A percentile compares a stretch with the other conserved stretches of the same genome.
These are phyloP conservation scores for Fopius arisanus DNA, from an alignment of 1,140 invertebrate genomes.

Conservation along the genomic window DNA sequence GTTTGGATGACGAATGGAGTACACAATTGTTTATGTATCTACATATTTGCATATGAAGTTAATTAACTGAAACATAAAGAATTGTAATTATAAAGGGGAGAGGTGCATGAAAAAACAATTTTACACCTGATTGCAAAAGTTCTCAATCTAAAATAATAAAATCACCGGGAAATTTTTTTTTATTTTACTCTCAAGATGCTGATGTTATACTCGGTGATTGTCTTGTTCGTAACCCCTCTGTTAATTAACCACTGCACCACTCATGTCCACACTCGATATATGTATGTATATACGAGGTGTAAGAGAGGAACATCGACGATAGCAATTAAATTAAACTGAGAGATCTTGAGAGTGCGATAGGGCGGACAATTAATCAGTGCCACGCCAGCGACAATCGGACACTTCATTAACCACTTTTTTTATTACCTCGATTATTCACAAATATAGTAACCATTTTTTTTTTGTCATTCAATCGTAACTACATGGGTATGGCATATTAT, in stretches of 20 bases:
- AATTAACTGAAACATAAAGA: neutral
- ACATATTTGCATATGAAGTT: neutral
- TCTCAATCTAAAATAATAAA: neutral
- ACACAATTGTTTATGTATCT: neutral
- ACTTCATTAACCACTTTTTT: slow-evolving; percentile 54
- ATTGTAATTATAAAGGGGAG: neutral
- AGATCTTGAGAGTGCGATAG: slow-evolving; percentile 52
- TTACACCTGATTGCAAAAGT: neutral
- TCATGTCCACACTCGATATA: slow-evolving; percentile 10
- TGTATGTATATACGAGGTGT: slow-evolving; percentile 1
- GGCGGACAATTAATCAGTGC: slow-evolving; percentile 54
- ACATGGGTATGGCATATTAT: too few relatives aligned
- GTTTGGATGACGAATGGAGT: neutral
- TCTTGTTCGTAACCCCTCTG: slow-evolving; percentile 4
- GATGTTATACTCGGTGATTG: neutral
- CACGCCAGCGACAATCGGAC: slow-evolving; percentile 49
- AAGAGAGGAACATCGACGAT: slow-evolving; percentile 38
- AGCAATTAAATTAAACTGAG: slow-evolving; percentile 53
- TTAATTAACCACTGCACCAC: slow-evolving; percentile 32
- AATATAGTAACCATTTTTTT: slow-evolving; percentile 28
- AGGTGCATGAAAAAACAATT: neutral
- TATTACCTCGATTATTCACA: slow-evolving; percentile 40
- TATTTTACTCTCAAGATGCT: neutral
- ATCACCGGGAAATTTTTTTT: neutral
- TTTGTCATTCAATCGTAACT: too few relatives aligned